Percentiles rank a stretch among this genome's conserved stretches.
Conservation (phyloP, 2,888 invertebrate genomes). For the Anticlea derivata region DNA sequence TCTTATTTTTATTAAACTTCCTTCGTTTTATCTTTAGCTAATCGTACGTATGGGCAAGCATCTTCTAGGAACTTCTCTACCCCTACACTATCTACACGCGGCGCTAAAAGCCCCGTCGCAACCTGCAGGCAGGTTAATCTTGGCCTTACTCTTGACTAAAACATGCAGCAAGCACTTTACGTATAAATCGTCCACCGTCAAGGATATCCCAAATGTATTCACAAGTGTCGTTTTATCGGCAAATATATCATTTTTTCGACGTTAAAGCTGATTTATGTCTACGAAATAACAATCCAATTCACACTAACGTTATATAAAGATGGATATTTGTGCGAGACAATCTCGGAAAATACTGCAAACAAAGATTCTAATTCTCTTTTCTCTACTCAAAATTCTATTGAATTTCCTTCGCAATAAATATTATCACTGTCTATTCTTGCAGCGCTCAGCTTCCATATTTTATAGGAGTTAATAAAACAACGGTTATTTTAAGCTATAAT, state of each 20-base stretch:
- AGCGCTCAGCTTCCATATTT: not conserved
- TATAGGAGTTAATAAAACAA: not conserved
- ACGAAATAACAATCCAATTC: slow-evolving; percentile 64
- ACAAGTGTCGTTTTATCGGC: slow-evolving; percentile 66
- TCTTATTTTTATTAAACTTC: too few species aligned
- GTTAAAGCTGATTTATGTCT: slow-evolving; percentile 65
- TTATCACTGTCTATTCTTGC: not conserved
- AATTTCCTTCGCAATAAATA: slow-evolving; percentile 5
- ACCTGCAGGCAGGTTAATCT: too few species aligned
- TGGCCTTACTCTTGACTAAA: slow-evolving; percentile 12
- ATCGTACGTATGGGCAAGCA: too few species aligned
- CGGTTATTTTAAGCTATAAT: too few species aligned
- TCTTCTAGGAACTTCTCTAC: too few species aligned
- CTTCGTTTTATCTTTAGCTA: too few species aligned
- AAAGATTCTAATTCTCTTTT: slow-evolving; percentile 16
- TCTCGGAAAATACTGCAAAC: slow-evolving; percentile 22
- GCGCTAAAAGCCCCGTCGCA: too few species aligned
- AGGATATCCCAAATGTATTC: slow-evolving; percentile 61
- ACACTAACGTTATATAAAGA: slow-evolving; percentile 39
- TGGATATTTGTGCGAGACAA: slow-evolving; percentile 28
- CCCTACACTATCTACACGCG: too few species aligned
- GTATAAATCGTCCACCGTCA: slow-evolving; percentile 49
- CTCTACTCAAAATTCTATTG: slow-evolving; percentile 6
- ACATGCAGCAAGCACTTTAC: slow-evolving; percentile 30
- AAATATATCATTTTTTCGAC: slow-evolving; percentile 69